These are phyloP conservation scores for Ciconia maguari DNA, from an alignment of 2,113 vertebrate species.

Conservation along the genomic window DNA sequence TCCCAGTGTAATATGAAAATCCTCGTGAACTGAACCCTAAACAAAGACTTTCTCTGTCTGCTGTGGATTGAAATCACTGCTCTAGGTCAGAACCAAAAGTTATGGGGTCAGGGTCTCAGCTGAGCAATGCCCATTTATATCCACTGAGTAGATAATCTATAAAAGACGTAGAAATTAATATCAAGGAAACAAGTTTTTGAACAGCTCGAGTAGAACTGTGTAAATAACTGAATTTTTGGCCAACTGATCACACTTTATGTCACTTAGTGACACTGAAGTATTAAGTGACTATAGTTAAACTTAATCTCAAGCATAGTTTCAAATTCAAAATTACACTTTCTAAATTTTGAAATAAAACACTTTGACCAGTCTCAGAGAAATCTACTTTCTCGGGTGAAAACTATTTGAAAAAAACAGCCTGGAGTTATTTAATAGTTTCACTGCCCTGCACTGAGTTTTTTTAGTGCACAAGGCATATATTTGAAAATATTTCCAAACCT, in stretches of 20 bases:
- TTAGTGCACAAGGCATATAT: neutral
- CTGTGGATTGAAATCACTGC: neutral
- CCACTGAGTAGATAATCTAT: neutral
- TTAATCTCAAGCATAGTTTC: neutral
- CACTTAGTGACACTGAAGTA: neutral
- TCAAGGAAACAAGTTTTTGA: neutral
- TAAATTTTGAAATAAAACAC: neutral
- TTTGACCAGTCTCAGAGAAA: neutral
- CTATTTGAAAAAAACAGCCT: neutral
- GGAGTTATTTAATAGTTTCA: neutral
- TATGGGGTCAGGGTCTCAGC: neutral
- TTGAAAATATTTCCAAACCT: neutral
- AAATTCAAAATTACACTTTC: neutral
- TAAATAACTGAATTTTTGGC: neutral
- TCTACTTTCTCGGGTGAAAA: neutral
- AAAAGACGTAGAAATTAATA: neutral
- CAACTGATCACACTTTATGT: neutral
- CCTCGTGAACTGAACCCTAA: neutral
- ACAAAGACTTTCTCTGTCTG: neutral
- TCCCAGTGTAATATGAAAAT: neutral
- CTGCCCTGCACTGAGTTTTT: neutral
- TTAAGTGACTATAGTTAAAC: neutral
- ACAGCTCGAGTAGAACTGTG: neutral
- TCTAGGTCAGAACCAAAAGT: neutral
- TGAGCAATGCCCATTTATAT: neutral